These are phyloP conservation scores for Periplaneta americana DNA, from an alignment of 1,140 invertebrate genomes.

Conservation along the genomic window DNA sequence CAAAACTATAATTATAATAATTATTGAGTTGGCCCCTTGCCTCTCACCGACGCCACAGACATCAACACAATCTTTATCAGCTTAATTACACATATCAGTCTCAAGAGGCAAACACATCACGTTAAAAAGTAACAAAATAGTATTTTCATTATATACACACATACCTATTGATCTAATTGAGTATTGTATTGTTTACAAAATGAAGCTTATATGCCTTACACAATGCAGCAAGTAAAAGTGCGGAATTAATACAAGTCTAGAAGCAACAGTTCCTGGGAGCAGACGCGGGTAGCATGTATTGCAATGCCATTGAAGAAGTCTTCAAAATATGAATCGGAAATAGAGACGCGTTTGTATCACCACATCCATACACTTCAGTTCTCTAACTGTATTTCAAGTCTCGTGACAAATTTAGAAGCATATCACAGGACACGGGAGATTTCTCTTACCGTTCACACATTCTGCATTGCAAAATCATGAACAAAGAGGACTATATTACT, in stretches of 20 bases:
- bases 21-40: constrained; percentile 9
- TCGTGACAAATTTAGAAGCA: not conserved
- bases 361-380: not conserved
- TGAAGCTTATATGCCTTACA: not conserved
- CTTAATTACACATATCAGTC: constrained; percentile 2
- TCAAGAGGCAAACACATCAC: constrained; percentile 7
- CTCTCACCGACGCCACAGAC: not conserved
- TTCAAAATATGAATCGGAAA: not conserved
- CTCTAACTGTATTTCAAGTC: not conserved
- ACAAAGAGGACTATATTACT: not conserved
- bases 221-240: not conserved
- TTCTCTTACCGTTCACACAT: not conserved
- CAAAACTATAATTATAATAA: not conserved
- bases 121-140: constrained; percentile 8
- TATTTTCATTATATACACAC: constrained; percentile 4
- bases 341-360: not conserved
- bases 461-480: not conserved
- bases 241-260: not conserved
- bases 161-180: not conserved
- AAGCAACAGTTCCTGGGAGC: not conserved
- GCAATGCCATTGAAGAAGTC: not conserved
- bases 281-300: not conserved
- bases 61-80: not conserved
- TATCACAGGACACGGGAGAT: not conserved
- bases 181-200: constrained; percentile 9